Base-by-base conservation (phyloP, 2,113 vertebrate genomes). In the Podarcis muralis region DNA sequence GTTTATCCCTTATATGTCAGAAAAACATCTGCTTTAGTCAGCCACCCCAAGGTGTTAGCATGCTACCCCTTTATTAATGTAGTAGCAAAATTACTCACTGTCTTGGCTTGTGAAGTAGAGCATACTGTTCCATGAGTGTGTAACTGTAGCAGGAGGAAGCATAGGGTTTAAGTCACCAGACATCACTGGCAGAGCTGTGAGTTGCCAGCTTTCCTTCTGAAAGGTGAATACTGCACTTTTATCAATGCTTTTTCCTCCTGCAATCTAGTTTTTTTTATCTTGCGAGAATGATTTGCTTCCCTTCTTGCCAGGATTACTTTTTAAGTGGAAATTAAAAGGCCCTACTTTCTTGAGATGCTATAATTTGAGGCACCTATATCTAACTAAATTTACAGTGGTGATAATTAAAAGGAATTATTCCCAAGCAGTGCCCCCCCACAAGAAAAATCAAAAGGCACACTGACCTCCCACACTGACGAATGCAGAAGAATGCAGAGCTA, bases 1-100 rank as follows among this genome's bases (percentile, higher is more conserved):
- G 83, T 78, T 93, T 90, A 92, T 76, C 62, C 59, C 72, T 85
- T 16, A 25, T 15, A 37, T 85, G 68, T 79, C 30, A 23, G 87
- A 83, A 90, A 43, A 30, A 76, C 90, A 85, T 18, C 59, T 62
- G 59, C 59, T 86, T 66, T n/a, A 81, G n/a, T 6, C 32, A 81
- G 18, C n/a, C 85, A 87, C n/a, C 27, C 30, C 20, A 20, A 27
- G 18, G 13, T 57, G 30, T 65, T 66, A 20, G 16, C 57, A 85
- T 84, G 66, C 30, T 32, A 27, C 4, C 65, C 30, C 27, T 32
- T 72, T 16, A 72, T 43, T 43, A 22, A 13, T 5, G 40, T 9
- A 43, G 4, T 72, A 32, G 6, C 9, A 20, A 79, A 32, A 62
- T 81, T 8, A 4, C 59, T 25, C 22, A 37, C 32, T 66, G 32